Base-by-base conservation (phyloP, 2,797 vertebrate genomes). In the Galaxias olidus region DNA sequence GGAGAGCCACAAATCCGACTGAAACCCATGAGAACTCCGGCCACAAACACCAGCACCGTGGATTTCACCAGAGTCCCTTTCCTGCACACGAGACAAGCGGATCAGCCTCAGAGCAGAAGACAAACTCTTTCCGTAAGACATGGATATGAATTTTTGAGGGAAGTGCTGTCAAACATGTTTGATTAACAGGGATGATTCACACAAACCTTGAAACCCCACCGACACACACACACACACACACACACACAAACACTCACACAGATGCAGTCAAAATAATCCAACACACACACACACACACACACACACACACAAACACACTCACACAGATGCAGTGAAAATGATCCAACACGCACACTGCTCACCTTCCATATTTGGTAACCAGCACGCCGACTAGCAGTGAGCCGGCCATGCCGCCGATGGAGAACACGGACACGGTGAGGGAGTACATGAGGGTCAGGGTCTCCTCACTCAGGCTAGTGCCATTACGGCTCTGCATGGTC, bases 341-440 rank as follows among this genome's bases (percentile, higher is more conserved):
- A 30, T 30, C 30, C 30, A 30, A 53, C 1, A 63, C 1, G 44
- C 0, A 50, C 60, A 42, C 18, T 20, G 43, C 67, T 79, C 80
- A 96, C 95, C 96, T 94, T 85, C 95, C 94, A 0, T 88, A 96
- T 52, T 19, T 92, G 18, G 93, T 90, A 41, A 95, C 94, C 15
- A 95, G 91, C 51, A 69, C 66, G 55, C 94, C 92, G 4, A 96
- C 95, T 8, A 92, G 69, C 58, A 96, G 67, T 0, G 95, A 91
- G 6, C 96, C 96, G 9, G 82, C 11, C 82, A 96, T 86, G 44
- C 96, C 93, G 0, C 96, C 95, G 55, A 96, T 84, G 12, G 95
- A 94, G 9, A 96, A 98, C 82, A 95, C 69, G 8, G 96, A 95
- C 69, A 96, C 93, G 0, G 95, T 96, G 80, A 96, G 73, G 0